Evolutionary conservation across 2,888 invertebrate genomes (phyloP), one percentile per base, ranked within the genome.

Genomic region (Leuctra nigra): DNA sequence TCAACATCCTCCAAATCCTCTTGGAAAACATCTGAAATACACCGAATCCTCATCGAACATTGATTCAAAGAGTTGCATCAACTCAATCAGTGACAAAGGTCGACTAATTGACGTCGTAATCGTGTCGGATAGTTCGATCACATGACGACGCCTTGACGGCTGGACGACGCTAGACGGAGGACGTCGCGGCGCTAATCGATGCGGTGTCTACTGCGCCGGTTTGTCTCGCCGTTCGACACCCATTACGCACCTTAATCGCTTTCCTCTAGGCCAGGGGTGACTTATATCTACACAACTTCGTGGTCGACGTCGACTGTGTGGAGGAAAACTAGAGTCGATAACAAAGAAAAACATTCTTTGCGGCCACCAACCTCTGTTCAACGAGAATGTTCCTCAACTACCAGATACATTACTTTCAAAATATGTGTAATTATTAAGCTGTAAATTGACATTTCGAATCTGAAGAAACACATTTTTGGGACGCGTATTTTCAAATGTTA

Each of bases 201-300:
- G 81, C 81, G 79, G 80, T 71, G 74, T 60, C 73, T 70, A 57
- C 72, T 75, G 79, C 80, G 81, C 77, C 81, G 80, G 78, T 78
- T 77, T 78, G 80, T 81, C 81, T 80, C 79, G 77, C 75, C 75
- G 73, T 68, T 72, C 70, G 71, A 75, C 79, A 77, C 77, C 82
- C 81, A 82, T 83, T 83, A 83, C 83, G 83, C 83, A 83, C 82
- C 82, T 83, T 83, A 83, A 83, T 83, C 80, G 81, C 77, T 70
- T 71, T 69, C 71, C 72, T 72, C 70, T 70, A 68, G 59, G 59
- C 35, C 20, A 53, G 47, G 53, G 57, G 57, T 25, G 44, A 47
- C 44, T 33, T 38, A n/a, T n/a, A n/a, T n/a, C n/a, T n/a, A 38
- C 53, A 20, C 53, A 36, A 25, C 22, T n/a, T 18, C 18, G 18